Conservation (phyloP, 23 tunicate genomes). For the Phallusia fumigata region DNA sequence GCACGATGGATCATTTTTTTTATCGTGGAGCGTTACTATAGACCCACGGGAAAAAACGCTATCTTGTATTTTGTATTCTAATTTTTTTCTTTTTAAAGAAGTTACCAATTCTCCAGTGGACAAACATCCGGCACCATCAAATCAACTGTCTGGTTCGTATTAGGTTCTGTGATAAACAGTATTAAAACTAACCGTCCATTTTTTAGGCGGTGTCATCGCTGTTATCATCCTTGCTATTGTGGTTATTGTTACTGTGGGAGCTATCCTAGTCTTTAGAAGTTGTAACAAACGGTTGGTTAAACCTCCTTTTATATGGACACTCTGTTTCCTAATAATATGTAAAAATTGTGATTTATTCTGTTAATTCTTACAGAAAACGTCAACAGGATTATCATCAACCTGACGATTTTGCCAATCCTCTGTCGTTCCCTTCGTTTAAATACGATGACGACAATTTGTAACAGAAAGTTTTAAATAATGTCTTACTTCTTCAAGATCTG, state of each 20-base stretch:
- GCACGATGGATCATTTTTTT: too few species aligned
- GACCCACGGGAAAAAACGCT: too few species aligned
- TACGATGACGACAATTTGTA: conserved; percentile 66
- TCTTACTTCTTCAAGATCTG: too few species aligned
- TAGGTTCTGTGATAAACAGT: too few species aligned
- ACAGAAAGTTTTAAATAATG: not conserved
- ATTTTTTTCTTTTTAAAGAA: too few species aligned
- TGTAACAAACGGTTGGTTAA: not conserved
- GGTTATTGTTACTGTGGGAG: not conserved
- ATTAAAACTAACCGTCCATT: not conserved
- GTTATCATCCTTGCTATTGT: not conserved
- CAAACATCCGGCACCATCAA: not conserved
- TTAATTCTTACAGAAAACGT: conserved; percentile 24
- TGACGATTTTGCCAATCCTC: conserved; percentile 53
- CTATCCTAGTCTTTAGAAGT: not conserved
- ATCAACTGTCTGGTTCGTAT: not conserved
- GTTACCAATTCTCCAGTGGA: too few species aligned
- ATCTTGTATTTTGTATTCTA: too few species aligned
- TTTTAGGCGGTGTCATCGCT: not conserved
- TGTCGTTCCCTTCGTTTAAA: conserved; percentile 56
- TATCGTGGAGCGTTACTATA: too few species aligned
- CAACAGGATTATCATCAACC: conserved; percentile 56
- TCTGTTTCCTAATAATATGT: too few species aligned
- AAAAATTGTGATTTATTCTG: too few species aligned
- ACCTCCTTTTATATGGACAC: too few species aligned